These are phyloP conservation scores for Xylocampa areola DNA, from an alignment of 2,888 invertebrate species.

Conservation along the genomic window DNA sequence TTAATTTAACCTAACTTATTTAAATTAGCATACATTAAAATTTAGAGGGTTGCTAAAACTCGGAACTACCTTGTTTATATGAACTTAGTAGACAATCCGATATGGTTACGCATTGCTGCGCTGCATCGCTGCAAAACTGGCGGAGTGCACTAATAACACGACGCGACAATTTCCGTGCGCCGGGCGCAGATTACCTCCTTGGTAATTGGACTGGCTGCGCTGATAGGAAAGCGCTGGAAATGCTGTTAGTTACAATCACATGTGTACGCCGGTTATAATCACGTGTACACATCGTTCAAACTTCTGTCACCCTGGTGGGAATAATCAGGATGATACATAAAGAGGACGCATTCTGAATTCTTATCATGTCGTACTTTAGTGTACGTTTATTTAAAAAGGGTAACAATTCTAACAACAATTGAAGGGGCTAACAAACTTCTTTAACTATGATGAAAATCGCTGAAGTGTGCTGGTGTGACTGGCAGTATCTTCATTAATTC, in stretches of 20 bases:
- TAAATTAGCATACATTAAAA: conserved; percentile 36
- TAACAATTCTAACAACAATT: too few species aligned
- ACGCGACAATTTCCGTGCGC: conserved; percentile 67
- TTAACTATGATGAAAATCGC: too few species aligned
- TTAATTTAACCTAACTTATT: conserved; percentile 38
- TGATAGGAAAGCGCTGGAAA: conserved; percentile 67
- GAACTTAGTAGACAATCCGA: conserved; percentile 37
- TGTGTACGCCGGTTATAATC: conserved; percentile 32
- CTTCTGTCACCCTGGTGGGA: conserved; percentile 16
- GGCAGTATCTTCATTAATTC: too few species aligned
- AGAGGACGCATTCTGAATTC: too few species aligned
- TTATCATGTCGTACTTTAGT: too few species aligned
- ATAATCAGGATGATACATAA: conserved; percentile 15
- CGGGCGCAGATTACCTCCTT: conserved; percentile 63
- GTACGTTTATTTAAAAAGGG: too few species aligned
- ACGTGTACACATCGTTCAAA: conserved; percentile 12
- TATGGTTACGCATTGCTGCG: conserved; percentile 18
- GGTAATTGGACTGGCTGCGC: conserved; percentile 65
- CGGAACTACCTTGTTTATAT: conserved; percentile 36
- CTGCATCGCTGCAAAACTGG: conserved; percentile 39
- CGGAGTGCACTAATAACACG: conserved; percentile 63
- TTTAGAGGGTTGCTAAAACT: conserved; percentile 43
- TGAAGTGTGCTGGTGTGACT: too few species aligned
- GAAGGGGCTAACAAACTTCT: too few species aligned
- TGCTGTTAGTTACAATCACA: conserved; percentile 58